Evolutionary conservation across 2,113 vertebrate species (phyloP), one percentile per base, ranked within the genome.

Genomic region (Plecturocebus donacophilus): DNA sequence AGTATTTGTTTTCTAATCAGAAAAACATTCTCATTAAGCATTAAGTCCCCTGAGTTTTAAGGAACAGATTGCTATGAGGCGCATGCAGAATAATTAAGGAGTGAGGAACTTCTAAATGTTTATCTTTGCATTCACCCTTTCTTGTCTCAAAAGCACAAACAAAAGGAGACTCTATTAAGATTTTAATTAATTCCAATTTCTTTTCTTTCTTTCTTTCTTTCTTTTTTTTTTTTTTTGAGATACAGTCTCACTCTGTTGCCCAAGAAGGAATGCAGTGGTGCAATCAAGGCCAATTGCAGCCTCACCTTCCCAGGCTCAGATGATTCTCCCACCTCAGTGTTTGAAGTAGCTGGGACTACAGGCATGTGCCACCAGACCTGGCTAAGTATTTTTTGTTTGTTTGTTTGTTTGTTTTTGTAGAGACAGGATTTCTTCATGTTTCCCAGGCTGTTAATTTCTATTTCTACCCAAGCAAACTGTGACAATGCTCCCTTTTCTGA

Each of bases 121-220:
- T 93, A n/a, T 32, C 27, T 91, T 52, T n/a, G 2, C 23, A 21
- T 64, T 82, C 25, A 76, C n/a, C 1, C 19, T 38, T 95, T 87
- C 56, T 87, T 87, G 19, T 87, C 47, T 87, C 61, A 90, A 83
- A 97, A 92, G 52, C 71, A 45, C 40, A 80, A 96, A 87, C 45
- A 79, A 93, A 89, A 54, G 12, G 49, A 80, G 14, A 91, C 25
- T 87, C 87, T 70, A 76, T 84, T 95, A 95, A 83, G 32, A 13
- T 83, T 95, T 92, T 40, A 97, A 95, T 95, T 93, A 91, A 92
- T 93, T 94, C 23, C 6, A 56, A 35, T 87, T 95, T 82, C 70
- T 80, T 30, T 12, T 30, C 0, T 58, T 9, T 27, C 9, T 3
- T 56, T 19, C 20, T 20, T 7, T 19, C 23, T 8, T 9, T 56